Evolutionary conservation across 2,797 vertebrate species (phyloP).

Genomic region (Aplochiton taeniatus): DNA sequence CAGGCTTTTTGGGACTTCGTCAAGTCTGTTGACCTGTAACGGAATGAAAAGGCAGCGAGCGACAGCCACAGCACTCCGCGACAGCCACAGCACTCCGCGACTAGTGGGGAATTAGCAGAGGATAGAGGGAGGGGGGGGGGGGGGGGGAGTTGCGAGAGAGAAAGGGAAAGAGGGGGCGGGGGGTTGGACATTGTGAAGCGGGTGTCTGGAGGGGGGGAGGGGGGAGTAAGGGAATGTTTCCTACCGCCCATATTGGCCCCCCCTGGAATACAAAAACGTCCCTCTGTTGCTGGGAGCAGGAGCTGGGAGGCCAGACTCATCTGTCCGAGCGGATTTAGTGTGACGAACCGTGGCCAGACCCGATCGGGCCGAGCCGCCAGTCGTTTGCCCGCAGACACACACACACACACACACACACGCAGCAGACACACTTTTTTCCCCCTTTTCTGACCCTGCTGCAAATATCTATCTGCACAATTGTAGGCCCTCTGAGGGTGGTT

Average conservation of each 20-base stretch:
- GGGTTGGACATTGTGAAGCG: neutral
- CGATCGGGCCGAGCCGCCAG: slow-evolving; percentile 55
- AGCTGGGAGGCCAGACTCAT: slow-evolving; percentile 67
- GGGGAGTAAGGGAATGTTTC: slow-evolving; percentile 44
- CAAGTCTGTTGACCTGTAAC: slow-evolving; percentile 70
- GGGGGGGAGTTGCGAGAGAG: neutral
- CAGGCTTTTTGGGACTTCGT: slow-evolving; percentile 59
- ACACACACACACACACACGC: slow-evolving; percentile 25
- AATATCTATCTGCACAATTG: slow-evolving; percentile 2
- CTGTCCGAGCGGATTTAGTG: slow-evolving; percentile 74
- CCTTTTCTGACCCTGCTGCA: slow-evolving; percentile 6
- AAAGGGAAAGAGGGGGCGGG: neutral
- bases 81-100: too few relatives aligned
- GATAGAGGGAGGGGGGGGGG: neutral
- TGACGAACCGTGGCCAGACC: slow-evolving; percentile 66
- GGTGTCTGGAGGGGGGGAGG: neutral
- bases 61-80: slow-evolving; percentile 14
- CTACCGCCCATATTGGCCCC: slow-evolving; percentile 70
- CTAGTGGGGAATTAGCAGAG: slow-evolving; percentile 5
- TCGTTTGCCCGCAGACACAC: slow-evolving; percentile 60
- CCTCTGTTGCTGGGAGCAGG: slow-evolving; percentile 70
- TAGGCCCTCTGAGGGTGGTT: neutral
- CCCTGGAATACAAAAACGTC: slow-evolving; percentile 75
- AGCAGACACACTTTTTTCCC: slow-evolving; percentile 23
- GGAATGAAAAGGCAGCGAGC: slow-evolving; percentile 53